phyloP scores from a whole-genome alignment of 2,888 invertebrate genomes.

The Molorchus minor region DNA sequence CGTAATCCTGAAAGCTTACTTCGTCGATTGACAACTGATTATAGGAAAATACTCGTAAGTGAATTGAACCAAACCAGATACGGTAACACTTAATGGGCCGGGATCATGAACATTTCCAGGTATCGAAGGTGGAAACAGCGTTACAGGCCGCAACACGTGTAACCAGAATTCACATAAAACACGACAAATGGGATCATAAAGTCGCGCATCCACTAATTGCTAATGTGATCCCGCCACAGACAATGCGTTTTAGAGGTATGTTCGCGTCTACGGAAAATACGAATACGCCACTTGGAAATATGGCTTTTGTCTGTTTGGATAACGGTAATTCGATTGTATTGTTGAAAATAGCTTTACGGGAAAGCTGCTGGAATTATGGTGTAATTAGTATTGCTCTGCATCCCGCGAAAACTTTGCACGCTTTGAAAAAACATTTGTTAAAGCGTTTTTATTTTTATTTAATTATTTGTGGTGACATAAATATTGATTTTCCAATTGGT shows the following conservation, averaged over 20 bases:
- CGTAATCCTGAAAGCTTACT: too few relatives aligned
- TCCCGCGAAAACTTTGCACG: too few relatives aligned
- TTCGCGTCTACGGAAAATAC: conserved; percentile 22
- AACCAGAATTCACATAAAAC: conserved; percentile 38
- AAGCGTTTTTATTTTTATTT: too few relatives aligned
- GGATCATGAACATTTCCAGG: conserved; percentile 30
- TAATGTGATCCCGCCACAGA: conserved; percentile 35
- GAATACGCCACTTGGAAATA: conserved; percentile 11
- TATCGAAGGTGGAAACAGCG: conserved; percentile 31
- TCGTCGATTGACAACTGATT: neutral
- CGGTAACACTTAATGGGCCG: conserved; percentile 12
- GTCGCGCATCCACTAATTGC: conserved; percentile 43
- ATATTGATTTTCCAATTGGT: too few relatives aligned
- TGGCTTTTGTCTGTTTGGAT: conserved; percentile 26
- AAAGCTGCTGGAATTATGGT: too few relatives aligned
- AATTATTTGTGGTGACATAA: too few relatives aligned
- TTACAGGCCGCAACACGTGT: conserved; percentile 39
- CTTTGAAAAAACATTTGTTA: too few relatives aligned
- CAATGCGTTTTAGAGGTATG: conserved; percentile 32
- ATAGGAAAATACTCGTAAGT: neutral
- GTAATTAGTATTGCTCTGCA: too few relatives aligned
- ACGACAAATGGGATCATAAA: conserved; percentile 42
- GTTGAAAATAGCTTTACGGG: conserved; percentile 16
- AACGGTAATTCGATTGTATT: conserved; percentile 27
- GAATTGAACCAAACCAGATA: neutral